phyloP scores from a whole-genome alignment of 92 coral and sea anemone species.

The Epizoanthus fatuus region DNA sequence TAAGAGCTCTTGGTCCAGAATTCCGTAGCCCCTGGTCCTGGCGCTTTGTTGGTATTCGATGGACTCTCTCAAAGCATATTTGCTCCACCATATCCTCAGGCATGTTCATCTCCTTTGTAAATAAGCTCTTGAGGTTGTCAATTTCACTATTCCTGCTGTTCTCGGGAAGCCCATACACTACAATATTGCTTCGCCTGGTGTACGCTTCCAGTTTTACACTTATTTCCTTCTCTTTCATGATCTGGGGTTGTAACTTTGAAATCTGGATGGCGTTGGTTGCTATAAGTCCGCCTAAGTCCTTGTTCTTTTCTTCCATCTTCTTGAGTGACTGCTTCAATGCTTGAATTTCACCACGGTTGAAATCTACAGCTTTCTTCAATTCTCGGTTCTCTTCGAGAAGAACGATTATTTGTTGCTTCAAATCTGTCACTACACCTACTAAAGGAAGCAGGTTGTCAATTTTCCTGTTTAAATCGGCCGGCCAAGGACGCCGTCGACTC shows the following conservation, averaged over 20 bases:
- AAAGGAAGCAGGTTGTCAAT: background rate
- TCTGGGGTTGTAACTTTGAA: background rate
- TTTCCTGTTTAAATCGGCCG: background rate
- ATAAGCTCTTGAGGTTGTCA: too few species aligned
- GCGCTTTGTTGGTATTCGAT: too few species aligned
- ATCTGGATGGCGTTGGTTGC: background rate
- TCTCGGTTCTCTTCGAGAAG: constrained; percentile 8
- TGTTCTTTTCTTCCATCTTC: background rate
- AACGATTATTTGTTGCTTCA: background rate
- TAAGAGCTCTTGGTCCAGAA: constrained; percentile 25
- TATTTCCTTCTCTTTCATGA: background rate
- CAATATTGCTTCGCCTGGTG: background rate
- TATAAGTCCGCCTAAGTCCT: background rate
- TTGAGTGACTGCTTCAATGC: background rate
- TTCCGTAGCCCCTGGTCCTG: too few species aligned
- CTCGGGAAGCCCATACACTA: background rate
- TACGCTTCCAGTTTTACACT: background rate
- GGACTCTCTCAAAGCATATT: too few species aligned
- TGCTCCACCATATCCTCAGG: too few species aligned
- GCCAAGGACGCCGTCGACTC: too few species aligned
- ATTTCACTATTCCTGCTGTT: too few species aligned
- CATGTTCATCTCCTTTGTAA: too few species aligned
- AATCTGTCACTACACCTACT: background rate
- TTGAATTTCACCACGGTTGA: background rate
- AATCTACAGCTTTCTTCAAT: constrained; percentile 3